These are phyloP conservation scores for Synanthedon vespiformis DNA, from an alignment of 2,888 invertebrate species.

Conservation along the genomic window DNA sequence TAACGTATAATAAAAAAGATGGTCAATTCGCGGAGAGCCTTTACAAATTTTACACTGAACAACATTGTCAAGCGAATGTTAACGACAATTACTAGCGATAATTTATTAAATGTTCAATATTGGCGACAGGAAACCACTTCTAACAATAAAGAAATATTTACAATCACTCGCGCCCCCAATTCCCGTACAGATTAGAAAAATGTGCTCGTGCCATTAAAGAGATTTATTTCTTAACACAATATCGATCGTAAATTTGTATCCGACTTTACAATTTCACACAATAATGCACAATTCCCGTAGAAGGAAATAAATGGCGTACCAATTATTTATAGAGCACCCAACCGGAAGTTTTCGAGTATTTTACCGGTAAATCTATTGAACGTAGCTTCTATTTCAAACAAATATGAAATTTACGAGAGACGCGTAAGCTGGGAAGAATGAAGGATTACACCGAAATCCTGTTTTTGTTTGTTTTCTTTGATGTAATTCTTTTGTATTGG, in stretches of 20 bases:
- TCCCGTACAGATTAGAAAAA: slow-evolving; percentile 13
- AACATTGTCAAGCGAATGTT: not conserved
- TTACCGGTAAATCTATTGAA: slow-evolving; percentile 48
- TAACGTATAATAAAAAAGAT: too few relatives aligned
- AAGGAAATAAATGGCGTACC: slow-evolving; percentile 60
- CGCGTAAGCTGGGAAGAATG: slow-evolving; percentile 51
- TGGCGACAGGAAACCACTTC: slow-evolving; percentile 35
- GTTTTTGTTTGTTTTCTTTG: slow-evolving; percentile 69
- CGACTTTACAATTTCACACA: slow-evolving; percentile 44
- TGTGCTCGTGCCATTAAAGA: slow-evolving; percentile 50
- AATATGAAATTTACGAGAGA: slow-evolving; percentile 48
- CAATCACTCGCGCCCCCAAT: slow-evolving; percentile 41
- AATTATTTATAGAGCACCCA: slow-evolving; percentile 52
- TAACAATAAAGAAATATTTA: slow-evolving; percentile 29
- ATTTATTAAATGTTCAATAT: slow-evolving; percentile 10
- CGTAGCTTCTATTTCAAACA: slow-evolving; percentile 51
- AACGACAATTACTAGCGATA: not conserved
- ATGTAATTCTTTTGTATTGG: slow-evolving; percentile 46
- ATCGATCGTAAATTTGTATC: slow-evolving; percentile 49
- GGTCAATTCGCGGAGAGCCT: too few relatives aligned
- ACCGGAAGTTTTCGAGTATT: slow-evolving; percentile 62
- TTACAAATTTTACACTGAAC: too few relatives aligned
- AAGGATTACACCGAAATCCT: slow-evolving; percentile 63
- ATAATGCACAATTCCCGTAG: slow-evolving; percentile 35
- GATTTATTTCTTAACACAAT: slow-evolving; percentile 57